A percentile compares a stretch with the other conserved stretches of the same genome.
Evolutionary conservation across 2,113 vertebrate genomes (phyloP).

Genomic region (Gambusia affinis): DNA sequence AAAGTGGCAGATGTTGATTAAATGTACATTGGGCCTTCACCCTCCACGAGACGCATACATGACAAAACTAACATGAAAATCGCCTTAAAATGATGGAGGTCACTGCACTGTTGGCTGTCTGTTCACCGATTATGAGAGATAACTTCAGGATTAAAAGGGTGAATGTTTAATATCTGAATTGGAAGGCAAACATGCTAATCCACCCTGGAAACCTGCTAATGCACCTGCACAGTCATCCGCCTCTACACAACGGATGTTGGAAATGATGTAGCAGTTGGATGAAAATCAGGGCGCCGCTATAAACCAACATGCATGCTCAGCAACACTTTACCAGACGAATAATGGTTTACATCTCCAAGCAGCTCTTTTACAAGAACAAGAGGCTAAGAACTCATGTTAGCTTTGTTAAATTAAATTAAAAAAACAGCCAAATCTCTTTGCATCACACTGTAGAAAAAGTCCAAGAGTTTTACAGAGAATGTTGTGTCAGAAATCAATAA

Average conservation of each 20-base stretch:
- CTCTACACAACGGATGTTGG: not conserved
- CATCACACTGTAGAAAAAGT: not conserved
- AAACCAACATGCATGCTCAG: conserved; percentile 38
- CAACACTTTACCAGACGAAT: conserved; percentile 39
- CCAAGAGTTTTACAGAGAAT: not conserved
- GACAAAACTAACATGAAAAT: conserved; percentile 37
- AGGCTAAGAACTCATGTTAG: conserved; percentile 14
- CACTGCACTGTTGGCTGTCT: conserved; percentile 1
- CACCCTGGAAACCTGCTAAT: not conserved
- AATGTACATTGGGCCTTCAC: conserved; percentile 54
- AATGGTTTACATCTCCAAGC: conserved; percentile 43
- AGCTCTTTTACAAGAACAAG: conserved; percentile 29
- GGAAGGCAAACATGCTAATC: not conserved
- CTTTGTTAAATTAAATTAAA: conserved; percentile 1
- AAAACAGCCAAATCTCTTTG: not conserved
- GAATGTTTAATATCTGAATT: not conserved
- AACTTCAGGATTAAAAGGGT: not conserved
- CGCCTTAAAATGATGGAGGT: conserved; percentile 14
- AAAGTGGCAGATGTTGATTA: conserved; percentile 70
- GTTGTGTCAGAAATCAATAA: not conserved
- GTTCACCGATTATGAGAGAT: conserved; percentile 5
- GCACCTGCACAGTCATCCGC: conserved; percentile 1
- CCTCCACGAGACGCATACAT: conserved; percentile 32
- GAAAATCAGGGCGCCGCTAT: conserved; percentile 13
- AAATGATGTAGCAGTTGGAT: not conserved